Evolutionary conservation across 35 echinoderm and acorn worm species (phyloP), one percentile per base, ranked within the genome.

Genomic region (Ptychodera flava): DNA sequence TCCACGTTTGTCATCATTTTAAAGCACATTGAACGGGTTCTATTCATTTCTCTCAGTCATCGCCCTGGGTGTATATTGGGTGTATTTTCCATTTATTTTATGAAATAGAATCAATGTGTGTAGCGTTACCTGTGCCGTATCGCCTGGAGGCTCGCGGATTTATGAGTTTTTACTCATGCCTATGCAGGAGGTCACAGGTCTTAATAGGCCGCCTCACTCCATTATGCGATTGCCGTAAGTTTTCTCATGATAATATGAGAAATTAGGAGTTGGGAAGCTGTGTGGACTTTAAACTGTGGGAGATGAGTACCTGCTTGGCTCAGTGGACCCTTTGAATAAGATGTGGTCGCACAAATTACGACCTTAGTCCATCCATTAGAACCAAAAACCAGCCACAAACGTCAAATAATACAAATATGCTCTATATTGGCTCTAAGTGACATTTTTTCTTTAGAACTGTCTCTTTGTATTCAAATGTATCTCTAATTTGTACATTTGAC

Each of bases 141-240:
- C 22, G 45, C 45, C 45, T 22, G 6, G 6, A 64, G 45, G 45
- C 45, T 12, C 45, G 6, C 22, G 6, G 45, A 64, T 64, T 64
- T 64, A 64, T 64, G 45, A 64, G 45, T 64, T 64, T 64, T 64
- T 64, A 64, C 45, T 64, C 45, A 64, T 64, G 45, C 45, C 45
- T 64, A 22, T 22, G 22, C 45, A 64, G 6, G 22, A 22, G 45
- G 45, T 64, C 45, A 64, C 22, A 22, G 45, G 45, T 64, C 22
- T 22, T 64, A 64, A 64, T 64, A 22, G 45, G 45, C 6, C 6
- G 6, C 22, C 6, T 64, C 22, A 64, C 6, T 64, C 45, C 45
- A 64, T 64, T 64, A 64, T 22, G 22, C 22, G 6, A 64, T 12
- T 64, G 45, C 45, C 45, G 6, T 6, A 64, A 64, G 45, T 64